Evolutionary conservation across 30 jellyfish, hydroid and myxozoan species (phyloP).

Genomic region (Rhopilema esculentum): DNA sequence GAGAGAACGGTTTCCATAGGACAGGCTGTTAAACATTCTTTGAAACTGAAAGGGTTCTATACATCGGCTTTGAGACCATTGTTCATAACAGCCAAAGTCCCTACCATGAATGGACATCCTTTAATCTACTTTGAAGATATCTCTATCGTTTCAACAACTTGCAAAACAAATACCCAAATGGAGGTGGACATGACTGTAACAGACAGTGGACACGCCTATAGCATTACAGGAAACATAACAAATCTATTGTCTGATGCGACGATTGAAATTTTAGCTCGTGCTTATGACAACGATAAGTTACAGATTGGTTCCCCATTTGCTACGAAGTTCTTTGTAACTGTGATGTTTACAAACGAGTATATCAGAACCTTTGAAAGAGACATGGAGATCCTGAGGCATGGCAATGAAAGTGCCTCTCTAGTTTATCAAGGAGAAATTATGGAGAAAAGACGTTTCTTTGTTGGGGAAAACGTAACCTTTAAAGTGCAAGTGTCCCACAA

Average conservation of each 20-base stretch:
- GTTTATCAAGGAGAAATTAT: neutral
- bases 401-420: slow-evolving; percentile 7
- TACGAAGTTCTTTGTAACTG: neutral
- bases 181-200: neutral
- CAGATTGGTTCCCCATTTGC: neutral
- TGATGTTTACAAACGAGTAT: neutral
- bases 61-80: slow-evolving; percentile 24
- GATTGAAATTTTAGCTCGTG: slow-evolving; percentile 20
- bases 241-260: slow-evolving; percentile 38
- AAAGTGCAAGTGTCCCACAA: neutral
- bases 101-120: slow-evolving; percentile 8
- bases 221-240: neutral
- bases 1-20: slow-evolving; percentile 13
- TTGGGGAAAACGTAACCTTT: neutral
- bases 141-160: slow-evolving; percentile 1
- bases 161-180: neutral
- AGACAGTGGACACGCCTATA: neutral
- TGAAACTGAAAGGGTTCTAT: slow-evolving; percentile 31
- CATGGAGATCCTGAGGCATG: neutral
- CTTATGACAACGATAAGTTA: slow-evolving; percentile 25
- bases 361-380: neutral
- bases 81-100: slow-evolving; percentile 1
- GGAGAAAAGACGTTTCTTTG: neutral
- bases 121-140: slow-evolving; percentile 13
- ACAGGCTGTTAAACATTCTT: neutral